These are phyloP conservation scores for Eledona agricola DNA, from an alignment of 2,888 invertebrate species.

Conservation along the genomic window DNA sequence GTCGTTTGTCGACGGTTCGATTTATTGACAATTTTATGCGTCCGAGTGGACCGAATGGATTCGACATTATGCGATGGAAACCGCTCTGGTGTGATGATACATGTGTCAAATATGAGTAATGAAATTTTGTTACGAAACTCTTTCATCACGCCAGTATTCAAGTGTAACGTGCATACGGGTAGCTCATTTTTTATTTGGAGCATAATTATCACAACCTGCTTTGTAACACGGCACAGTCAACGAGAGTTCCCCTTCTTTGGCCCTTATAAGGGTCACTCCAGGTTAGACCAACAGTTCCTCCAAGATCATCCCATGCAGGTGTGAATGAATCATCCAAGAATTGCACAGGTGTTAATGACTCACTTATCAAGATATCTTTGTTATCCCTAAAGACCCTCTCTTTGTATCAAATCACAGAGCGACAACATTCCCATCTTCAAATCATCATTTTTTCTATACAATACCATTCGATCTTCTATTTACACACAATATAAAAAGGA, in stretches of 20 bases:
- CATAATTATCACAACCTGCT: constrained; percentile 28
- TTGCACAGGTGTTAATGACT: constrained; percentile 35
- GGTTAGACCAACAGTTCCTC: constrained; percentile 26
- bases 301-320: constrained; percentile 35
- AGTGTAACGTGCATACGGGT: constrained; percentile 21
- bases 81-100: constrained; percentile 2
- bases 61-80: too few relatives aligned
- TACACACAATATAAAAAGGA: too few relatives aligned
- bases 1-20: too few relatives aligned
- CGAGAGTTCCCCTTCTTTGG: constrained; percentile 22
- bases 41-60: too few relatives aligned
- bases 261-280: constrained; percentile 30
- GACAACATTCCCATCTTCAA: too few relatives aligned
- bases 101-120: constrained; percentile 20
- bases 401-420: too few relatives aligned
- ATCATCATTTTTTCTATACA: too few relatives aligned
- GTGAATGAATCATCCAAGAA: constrained; percentile 34
- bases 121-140: constrained; percentile 19
- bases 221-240: constrained; percentile 18
- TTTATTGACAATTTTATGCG: too few relatives aligned
- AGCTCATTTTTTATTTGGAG: constrained; percentile 18
- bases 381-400: background rate
- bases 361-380: constrained; percentile 15
- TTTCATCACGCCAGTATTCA: constrained; percentile 22
- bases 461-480: too few relatives aligned